phyloP scores from a whole-genome alignment of 2,113 vertebrate genomes.

The Planiliza haematocheilus region DNA sequence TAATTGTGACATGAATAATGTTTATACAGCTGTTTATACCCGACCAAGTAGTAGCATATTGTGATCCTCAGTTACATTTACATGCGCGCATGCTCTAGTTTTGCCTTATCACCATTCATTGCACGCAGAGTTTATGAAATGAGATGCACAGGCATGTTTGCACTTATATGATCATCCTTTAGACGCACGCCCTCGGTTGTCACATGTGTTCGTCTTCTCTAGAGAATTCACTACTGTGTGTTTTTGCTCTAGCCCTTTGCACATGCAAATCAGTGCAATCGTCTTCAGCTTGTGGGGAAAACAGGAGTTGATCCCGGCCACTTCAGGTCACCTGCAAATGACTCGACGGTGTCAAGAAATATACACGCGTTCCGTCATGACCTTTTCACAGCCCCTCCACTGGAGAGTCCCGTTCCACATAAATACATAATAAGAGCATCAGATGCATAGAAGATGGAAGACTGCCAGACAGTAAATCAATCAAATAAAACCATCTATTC shows the following conservation, averaged over 20 bases:
- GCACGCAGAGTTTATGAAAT: no score
- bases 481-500: neutral
- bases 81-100: no score
- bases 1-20: no score
- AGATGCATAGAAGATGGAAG: conserved; percentile 1
- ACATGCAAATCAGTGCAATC: conserved; percentile 43
- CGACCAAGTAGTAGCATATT: no score
- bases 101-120: no score
- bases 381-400: conserved; percentile 22
- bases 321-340: conserved; percentile 43
- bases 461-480: conserved; percentile 10
- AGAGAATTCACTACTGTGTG: neutral
- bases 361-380: conserved; percentile 9
- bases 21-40: no score
- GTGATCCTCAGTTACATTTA: no score
- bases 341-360: conserved; percentile 13
- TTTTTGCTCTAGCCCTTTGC: conserved; percentile 60
- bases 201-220: no score
- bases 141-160: no score
- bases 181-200: no score
- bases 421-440: neutral
- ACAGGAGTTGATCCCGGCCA: conserved; percentile 16
- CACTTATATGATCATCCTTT: no score
- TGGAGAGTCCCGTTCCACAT: neutral
- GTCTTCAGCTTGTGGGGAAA: conserved; percentile 17